Evolutionary conservation across 2,113 vertebrate genomes (phyloP).

Genomic region (Motacilla alba): DNA sequence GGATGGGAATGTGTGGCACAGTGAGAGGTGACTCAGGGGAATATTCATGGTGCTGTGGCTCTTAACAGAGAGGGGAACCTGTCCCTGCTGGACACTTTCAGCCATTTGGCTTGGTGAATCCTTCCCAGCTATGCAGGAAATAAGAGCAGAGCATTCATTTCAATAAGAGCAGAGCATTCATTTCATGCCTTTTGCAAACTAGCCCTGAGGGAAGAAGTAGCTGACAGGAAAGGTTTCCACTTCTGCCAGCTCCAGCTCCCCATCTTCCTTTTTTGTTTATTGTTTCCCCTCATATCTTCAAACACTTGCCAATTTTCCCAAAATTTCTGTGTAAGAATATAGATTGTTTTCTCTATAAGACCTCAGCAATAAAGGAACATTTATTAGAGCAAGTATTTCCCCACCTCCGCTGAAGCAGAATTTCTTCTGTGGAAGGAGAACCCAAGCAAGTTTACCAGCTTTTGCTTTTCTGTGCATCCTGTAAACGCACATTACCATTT

Average conservation of each 20-base stretch:
- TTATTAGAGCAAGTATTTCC: background rate
- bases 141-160: background rate
- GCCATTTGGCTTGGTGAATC: background rate
- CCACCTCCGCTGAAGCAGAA: background rate
- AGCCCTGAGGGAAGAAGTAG: background rate
- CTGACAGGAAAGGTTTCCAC: background rate
- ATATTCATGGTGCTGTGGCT: background rate
- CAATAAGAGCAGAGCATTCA: background rate
- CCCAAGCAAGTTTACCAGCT: background rate
- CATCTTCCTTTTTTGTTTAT: background rate
- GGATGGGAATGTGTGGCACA: background rate
- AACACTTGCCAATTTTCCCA: background rate
- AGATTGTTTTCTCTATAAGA: background rate
- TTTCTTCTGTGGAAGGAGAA: background rate
- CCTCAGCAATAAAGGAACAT: background rate
- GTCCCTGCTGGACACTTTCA: background rate
- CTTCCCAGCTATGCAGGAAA: background rate
- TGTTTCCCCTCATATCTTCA: background rate
- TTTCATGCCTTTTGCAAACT: background rate
- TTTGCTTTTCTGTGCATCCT: constrained; percentile 19
- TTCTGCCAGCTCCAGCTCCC: background rate
- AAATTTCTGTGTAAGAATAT: background rate
- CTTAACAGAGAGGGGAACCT: background rate
- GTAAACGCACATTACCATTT: background rate
- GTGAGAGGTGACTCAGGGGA: background rate